Conservation (phyloP, 1,140 invertebrate genomes). For the Maconellicoccus hirsutus region DNA sequence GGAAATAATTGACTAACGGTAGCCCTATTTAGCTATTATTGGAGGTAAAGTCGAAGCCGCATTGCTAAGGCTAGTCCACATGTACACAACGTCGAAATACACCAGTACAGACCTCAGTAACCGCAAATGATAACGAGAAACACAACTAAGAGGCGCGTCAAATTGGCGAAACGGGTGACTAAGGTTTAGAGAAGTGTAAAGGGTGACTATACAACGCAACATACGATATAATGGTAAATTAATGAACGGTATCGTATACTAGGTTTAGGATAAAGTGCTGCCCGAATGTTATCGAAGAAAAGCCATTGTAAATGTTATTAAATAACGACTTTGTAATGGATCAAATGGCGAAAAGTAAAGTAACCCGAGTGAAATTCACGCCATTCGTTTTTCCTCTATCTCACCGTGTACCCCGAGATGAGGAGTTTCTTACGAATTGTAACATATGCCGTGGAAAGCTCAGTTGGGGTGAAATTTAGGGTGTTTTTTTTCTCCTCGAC, state of each 20-base stretch:
- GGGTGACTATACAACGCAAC: neutral
- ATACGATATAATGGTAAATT: constrained; percentile 6
- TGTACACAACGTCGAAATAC: no score
- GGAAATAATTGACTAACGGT: no score
- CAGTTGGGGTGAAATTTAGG: no score
- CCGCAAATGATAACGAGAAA: neutral
- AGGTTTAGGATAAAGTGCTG: neutral
- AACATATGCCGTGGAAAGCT: no score
- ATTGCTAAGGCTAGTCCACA: no score
- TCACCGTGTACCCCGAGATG: no score
- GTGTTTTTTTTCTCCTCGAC: no score
- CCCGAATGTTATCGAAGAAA: neutral
- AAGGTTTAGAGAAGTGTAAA: neutral
- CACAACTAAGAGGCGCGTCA: neutral
- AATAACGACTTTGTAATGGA: neutral
- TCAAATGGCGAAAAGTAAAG: neutral
- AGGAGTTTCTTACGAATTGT: no score
- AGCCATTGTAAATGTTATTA: constrained; percentile 5
- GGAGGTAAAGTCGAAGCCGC: no score
- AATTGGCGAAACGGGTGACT: neutral
- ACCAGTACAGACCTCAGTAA: neutral
- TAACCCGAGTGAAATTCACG: neutral
- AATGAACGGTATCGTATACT: neutral
- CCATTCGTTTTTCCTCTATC: neutral
- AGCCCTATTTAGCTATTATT: no score